Conservation (phyloP, 2,888 invertebrate genomes). For the Deilephila elpenor region DNA sequence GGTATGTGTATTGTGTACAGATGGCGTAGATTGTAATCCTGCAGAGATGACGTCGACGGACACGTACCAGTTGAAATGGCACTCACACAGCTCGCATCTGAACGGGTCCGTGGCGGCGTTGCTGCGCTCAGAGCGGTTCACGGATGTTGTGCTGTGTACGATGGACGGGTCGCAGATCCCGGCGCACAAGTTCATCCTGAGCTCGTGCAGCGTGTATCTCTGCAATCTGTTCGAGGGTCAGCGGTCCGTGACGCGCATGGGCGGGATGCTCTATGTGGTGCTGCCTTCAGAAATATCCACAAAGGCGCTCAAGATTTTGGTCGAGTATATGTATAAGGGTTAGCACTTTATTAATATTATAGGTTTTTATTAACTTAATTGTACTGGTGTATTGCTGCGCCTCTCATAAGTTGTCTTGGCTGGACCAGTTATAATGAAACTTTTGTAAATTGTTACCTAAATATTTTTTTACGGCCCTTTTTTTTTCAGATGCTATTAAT, state of each 20-base stretch:
- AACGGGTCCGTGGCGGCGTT: conserved; percentile 92
- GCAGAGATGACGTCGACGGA: conserved; percentile 85
- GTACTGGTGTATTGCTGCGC: background rate
- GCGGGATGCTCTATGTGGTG: conserved; percentile 87
- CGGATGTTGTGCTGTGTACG: conserved; percentile 92
- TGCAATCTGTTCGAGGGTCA: conserved; percentile 78
- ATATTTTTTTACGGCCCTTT: no score
- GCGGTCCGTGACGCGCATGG: conserved; percentile 74
- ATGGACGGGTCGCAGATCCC: conserved; percentile 92
- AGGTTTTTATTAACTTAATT: background rate
- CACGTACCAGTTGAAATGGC: conserved; percentile 95
- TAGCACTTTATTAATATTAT: conserved; percentile 36
- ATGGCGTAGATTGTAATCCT: conserved; percentile 45
- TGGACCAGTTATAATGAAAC: background rate
- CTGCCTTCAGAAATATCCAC: conserved; percentile 92
- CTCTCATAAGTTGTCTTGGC: background rate
- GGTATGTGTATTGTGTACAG: conserved; percentile 31
- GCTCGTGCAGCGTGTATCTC: conserved; percentile 89
- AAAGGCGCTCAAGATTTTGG: conserved; percentile 91
- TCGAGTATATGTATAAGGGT: conserved; percentile 94
- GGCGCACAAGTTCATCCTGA: conserved; percentile 93
- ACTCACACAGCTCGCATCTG: conserved; percentile 92
- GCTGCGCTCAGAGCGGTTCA: conserved; percentile 91
- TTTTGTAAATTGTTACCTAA: background rate
- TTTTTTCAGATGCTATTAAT: no score